Evolutionary conservation across 2,113 vertebrate genomes (phyloP).

Genomic region (Gallinago paraguaiae): DNA sequence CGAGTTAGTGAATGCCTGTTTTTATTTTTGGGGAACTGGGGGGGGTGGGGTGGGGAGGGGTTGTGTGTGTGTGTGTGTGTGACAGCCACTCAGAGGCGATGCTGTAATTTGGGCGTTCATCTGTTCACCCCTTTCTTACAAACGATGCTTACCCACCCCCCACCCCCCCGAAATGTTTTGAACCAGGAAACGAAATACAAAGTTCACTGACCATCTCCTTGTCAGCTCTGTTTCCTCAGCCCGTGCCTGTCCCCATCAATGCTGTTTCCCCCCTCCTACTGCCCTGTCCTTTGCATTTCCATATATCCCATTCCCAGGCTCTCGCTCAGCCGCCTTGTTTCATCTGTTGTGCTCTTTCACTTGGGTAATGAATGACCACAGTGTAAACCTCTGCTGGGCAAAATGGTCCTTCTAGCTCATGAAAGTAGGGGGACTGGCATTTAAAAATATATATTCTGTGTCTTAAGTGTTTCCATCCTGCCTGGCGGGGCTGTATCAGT

Average conservation of each 20-base stretch:
- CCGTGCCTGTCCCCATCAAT: background rate
- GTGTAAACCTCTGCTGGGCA: slow-evolving; percentile 55
- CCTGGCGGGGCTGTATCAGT: background rate
- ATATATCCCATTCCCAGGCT: background rate
- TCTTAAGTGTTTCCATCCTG: background rate
- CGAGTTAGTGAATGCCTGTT: slow-evolving; percentile 2
- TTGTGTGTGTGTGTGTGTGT: background rate
- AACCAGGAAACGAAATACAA: slow-evolving; percentile 46
- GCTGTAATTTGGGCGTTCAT: slow-evolving; percentile 31
- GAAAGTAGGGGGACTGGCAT: slow-evolving; percentile 32
- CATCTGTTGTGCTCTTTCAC: background rate
- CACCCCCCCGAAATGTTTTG: slow-evolving; percentile 3
- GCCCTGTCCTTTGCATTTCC: slow-evolving; percentile 16
- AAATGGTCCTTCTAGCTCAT: slow-evolving; percentile 18
- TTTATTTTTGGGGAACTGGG: background rate
- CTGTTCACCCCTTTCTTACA: slow-evolving; percentile 33
- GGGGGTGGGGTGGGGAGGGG: too few species aligned
- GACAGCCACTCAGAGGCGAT: slow-evolving; percentile 36
- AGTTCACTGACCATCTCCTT: slow-evolving; percentile 20
- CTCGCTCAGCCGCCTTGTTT: background rate
- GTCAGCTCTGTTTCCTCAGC: slow-evolving; percentile 45
- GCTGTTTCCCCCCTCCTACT: background rate
- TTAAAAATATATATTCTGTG: background rate
- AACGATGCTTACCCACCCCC: background rate
- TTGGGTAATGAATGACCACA: slow-evolving; percentile 53